Evolutionary conservation across 2,113 vertebrate species (phyloP).

Genomic region (Rissa tridactyla): DNA sequence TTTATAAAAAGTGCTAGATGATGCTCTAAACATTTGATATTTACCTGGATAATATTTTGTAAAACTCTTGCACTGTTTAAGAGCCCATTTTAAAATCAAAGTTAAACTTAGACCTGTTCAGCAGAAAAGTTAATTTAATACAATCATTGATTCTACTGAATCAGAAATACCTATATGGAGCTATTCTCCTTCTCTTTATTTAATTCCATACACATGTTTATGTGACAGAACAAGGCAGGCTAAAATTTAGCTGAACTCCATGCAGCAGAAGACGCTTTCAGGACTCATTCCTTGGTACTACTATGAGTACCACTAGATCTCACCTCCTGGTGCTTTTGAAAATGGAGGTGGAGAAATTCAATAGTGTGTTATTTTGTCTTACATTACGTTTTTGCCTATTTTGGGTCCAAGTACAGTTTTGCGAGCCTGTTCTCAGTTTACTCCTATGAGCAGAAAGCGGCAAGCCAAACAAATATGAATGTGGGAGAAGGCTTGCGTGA

Average conservation of each 20-base stretch:
- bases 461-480: neutral
- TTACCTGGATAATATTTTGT: neutral
- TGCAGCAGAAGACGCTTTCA: neutral
- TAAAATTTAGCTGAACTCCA: neutral
- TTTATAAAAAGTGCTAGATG: neutral
- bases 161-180: neutral
- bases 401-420: neutral
- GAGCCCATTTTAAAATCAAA: neutral
- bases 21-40: neutral
- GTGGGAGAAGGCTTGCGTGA: neutral
- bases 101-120: neutral
- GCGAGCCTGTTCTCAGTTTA: neutral
- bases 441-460: accelerated
- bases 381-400: neutral
- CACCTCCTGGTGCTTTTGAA: neutral
- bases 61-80: neutral
- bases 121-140: neutral
- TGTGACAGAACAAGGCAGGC: neutral
- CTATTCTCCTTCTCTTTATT: neutral
- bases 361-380: neutral
- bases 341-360: neutral
- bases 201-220: neutral
- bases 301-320: neutral
- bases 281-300: neutral
- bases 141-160: neutral